Conservation (phyloP, 2,113 vertebrate species). For the Nyctibius bracteatus region DNA sequence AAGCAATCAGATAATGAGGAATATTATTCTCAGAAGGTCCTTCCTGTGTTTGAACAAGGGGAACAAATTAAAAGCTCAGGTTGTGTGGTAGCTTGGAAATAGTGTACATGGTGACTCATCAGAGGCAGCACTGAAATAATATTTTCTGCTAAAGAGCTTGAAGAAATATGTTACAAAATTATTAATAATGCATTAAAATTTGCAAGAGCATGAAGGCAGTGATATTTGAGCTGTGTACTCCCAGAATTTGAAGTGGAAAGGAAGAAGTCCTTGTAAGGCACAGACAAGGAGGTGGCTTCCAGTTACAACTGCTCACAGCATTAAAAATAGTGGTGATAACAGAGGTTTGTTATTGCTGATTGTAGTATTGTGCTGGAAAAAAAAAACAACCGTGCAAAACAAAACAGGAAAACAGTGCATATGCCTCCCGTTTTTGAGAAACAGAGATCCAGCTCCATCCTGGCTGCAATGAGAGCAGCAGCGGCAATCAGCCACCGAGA, state of each 20-base stretch:
- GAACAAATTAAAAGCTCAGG: slow-evolving; percentile 61
- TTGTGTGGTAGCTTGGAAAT: slow-evolving; percentile 54
- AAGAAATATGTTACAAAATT: slow-evolving; percentile 62
- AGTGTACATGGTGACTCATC: slow-evolving; percentile 48
- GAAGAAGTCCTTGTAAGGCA: neutral
- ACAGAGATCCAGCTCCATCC: neutral
- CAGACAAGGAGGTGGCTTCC: neutral
- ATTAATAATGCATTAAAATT: slow-evolving; percentile 70
- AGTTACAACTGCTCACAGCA: neutral
- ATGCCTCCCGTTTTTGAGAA: neutral
- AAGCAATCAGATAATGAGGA: slow-evolving; percentile 64
- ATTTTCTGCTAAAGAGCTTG: slow-evolving; percentile 58
- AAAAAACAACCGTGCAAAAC: neutral
- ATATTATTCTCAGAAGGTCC: slow-evolving; percentile 64
- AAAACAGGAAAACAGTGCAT: neutral
- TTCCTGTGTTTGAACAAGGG: slow-evolving; percentile 53
- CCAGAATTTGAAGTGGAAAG: neutral
- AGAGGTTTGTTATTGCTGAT: neutral
- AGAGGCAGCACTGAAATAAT: slow-evolving; percentile 51
- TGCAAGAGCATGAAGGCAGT: slow-evolving; percentile 51
- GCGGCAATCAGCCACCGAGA: neutral
- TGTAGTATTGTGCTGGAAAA: neutral
- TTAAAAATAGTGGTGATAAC: neutral
- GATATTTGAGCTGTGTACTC: slow-evolving; percentile 25
- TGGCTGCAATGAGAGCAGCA: neutral